Percentiles rank a stretch among this genome's conserved stretches.
These are phyloP conservation scores for Drosophila falleni DNA, from an alignment of 2,888 invertebrate genomes.

Conservation along the genomic window DNA sequence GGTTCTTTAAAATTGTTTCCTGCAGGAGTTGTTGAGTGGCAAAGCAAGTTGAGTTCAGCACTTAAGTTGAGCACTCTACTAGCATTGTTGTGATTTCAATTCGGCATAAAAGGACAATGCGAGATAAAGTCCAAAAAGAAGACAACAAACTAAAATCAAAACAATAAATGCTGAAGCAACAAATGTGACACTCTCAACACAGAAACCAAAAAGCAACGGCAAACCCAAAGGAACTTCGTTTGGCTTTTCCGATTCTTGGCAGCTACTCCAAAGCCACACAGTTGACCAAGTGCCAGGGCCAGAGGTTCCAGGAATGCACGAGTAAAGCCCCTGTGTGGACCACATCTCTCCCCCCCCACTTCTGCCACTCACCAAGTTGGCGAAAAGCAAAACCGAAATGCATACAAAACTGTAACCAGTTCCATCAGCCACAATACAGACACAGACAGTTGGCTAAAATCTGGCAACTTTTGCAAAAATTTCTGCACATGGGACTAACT, in stretches of 20 bases:
- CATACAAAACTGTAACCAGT: conserved; percentile 44
- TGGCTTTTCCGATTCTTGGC: conserved; percentile 50
- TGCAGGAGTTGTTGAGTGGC: conserved; percentile 6
- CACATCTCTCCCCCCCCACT: not conserved
- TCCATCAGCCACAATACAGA: conserved; percentile 35
- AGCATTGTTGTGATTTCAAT: conserved; percentile 28
- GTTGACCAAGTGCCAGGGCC: conserved; percentile 41
- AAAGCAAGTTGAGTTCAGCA: conserved; percentile 2
- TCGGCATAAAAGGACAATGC: conserved; percentile 17
- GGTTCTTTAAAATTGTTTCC: conserved; percentile 16
- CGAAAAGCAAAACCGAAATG: conserved; percentile 27
- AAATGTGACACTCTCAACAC: conserved; percentile 42
- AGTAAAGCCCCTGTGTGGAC: conserved; percentile 14
- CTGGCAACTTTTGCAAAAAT: conserved; percentile 42
- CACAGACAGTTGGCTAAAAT: conserved; percentile 47
- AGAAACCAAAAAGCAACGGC: conserved; percentile 26
- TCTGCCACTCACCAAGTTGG: not conserved
- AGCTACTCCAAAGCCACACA: conserved; percentile 28
- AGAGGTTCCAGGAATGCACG: conserved; percentile 10
- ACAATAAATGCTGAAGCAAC: conserved; percentile 50
- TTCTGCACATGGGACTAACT: conserved; percentile 13
- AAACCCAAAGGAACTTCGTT: conserved; percentile 46
- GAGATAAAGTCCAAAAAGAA: not conserved
- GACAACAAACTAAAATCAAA: conserved; percentile 39
- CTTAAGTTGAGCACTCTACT: conserved; percentile 5